Evolutionary conservation across 2,113 vertebrate genomes (phyloP).

Genomic region (Actinemys pallida): DNA sequence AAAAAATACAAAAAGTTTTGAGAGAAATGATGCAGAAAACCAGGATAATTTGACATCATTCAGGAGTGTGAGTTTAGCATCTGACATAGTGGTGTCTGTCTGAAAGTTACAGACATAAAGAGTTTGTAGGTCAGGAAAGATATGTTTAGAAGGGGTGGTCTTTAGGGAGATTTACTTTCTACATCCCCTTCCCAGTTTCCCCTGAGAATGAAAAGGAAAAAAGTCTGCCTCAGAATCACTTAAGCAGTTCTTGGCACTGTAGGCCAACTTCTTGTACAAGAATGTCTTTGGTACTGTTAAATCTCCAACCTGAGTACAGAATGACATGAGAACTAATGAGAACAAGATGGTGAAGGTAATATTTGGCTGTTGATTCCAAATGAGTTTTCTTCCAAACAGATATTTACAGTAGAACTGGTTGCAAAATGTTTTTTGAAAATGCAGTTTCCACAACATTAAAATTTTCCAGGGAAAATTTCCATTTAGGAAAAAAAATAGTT

Average conservation of each 20-base stretch:
- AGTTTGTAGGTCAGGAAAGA: neutral
- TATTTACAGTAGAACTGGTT: neutral
- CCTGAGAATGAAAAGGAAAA: slow-evolving; percentile 7
- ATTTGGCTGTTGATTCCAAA: neutral
- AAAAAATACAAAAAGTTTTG: neutral
- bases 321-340: neutral
- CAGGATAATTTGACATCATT: neutral
- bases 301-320: neutral
- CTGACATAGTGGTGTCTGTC: neutral
- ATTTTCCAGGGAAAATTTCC: neutral
- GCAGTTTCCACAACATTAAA: neutral
- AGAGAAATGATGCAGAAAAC: neutral
- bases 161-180: neutral
- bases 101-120: neutral
- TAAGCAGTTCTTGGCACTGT: slow-evolving; percentile 4
- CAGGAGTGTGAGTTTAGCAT: neutral
- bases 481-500: neutral
- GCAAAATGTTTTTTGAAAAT: neutral
- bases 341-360: neutral
- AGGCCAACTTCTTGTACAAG: neutral
- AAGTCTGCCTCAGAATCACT: neutral
- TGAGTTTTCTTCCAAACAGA: neutral
- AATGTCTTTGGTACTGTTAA: neutral
- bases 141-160: neutral
- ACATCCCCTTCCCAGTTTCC: neutral